phyloP scores from a whole-genome alignment of 2,888 invertebrate species.

The Thereva nobilitata region DNA sequence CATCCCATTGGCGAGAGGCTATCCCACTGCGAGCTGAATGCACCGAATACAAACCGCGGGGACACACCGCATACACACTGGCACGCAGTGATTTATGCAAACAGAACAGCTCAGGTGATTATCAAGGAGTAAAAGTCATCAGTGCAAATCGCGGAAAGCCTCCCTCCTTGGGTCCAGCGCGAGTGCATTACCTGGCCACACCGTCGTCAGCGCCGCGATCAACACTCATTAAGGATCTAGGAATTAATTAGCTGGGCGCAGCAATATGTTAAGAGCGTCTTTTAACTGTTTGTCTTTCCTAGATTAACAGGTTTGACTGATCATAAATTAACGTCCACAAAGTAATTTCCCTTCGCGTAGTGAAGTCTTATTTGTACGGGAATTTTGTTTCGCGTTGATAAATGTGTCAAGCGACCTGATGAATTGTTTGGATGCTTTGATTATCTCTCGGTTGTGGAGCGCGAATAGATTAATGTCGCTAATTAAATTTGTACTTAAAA shows the following conservation, averaged over 20 bases:
- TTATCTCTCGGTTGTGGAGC: too few relatives aligned
- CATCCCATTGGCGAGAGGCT: constrained; percentile 10
- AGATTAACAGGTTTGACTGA: neutral
- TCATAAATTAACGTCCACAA: constrained; percentile 8
- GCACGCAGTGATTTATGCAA: constrained; percentile 14
- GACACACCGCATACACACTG: neutral
- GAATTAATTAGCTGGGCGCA: constrained; percentile 17
- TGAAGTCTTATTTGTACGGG: too few relatives aligned
- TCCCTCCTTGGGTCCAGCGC: constrained; percentile 4
- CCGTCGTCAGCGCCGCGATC: neutral
- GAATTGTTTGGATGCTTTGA: too few relatives aligned
- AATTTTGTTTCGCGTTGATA: too few relatives aligned
- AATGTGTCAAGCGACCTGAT: too few relatives aligned
- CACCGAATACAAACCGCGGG: neutral
- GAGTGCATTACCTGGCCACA: too few relatives aligned
- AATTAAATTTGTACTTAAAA: too few relatives aligned
- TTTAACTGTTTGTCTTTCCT: neutral
- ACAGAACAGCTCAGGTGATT: constrained; percentile 17
- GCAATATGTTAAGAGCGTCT: constrained; percentile 8
- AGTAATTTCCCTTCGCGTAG: neutral
- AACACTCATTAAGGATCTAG: constrained; percentile 9
- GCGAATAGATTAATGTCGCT: too few relatives aligned
- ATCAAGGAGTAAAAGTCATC: constrained; percentile 21
- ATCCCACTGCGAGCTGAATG: neutral
- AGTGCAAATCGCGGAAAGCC: constrained; percentile 4